phyloP scores from a whole-genome alignment of 2,797 vertebrate genomes.

The Scomberomorus guttatus region DNA sequence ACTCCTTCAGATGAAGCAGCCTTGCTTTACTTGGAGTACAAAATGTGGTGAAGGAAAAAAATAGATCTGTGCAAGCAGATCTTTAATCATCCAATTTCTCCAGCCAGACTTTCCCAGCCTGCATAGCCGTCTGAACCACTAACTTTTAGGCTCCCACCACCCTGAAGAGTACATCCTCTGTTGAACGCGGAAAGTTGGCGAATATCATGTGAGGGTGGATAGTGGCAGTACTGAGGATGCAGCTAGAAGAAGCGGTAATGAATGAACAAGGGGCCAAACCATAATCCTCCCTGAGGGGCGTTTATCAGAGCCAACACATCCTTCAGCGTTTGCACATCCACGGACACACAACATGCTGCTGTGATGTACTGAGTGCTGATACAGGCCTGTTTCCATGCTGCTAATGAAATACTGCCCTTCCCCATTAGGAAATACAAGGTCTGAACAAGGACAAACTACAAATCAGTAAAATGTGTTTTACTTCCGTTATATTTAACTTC shows the following conservation, averaged over 20 bases:
- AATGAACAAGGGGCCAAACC: slow-evolving; percentile 45
- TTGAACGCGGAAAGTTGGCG: slow-evolving; percentile 37
- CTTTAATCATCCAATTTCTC: slow-evolving; percentile 44
- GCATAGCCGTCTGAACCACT: slow-evolving; percentile 14
- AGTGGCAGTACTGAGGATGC: slow-evolving; percentile 30
- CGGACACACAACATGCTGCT: slow-evolving; percentile 2
- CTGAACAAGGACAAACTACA: slow-evolving; percentile 41
- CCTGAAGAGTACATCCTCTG: slow-evolving; percentile 34
- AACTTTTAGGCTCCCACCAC: slow-evolving; percentile 21
- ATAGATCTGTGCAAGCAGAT: slow-evolving; percentile 12
- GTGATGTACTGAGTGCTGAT: slow-evolving; percentile 8
- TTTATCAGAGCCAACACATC: slow-evolving; percentile 47
- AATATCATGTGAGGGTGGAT: slow-evolving; percentile 18
- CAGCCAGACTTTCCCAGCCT: not conserved
- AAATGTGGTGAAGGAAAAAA: slow-evolving; percentile 2
- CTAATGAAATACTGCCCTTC: slow-evolving; percentile 42
- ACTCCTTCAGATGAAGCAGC: not conserved
- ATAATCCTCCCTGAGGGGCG: slow-evolving; percentile 21
- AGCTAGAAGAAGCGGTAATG: slow-evolving; percentile 19
- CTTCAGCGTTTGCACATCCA: slow-evolving; percentile 9
- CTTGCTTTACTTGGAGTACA: not conserved
- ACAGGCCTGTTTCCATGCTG: slow-evolving; percentile 30
- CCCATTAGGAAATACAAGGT: slow-evolving; percentile 25
- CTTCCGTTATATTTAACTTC: no score
- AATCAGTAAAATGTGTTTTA: not conserved